These are phyloP conservation scores for Tenebrosternarchus preto DNA, from an alignment of 2,113 vertebrate species.

Conservation along the genomic window DNA sequence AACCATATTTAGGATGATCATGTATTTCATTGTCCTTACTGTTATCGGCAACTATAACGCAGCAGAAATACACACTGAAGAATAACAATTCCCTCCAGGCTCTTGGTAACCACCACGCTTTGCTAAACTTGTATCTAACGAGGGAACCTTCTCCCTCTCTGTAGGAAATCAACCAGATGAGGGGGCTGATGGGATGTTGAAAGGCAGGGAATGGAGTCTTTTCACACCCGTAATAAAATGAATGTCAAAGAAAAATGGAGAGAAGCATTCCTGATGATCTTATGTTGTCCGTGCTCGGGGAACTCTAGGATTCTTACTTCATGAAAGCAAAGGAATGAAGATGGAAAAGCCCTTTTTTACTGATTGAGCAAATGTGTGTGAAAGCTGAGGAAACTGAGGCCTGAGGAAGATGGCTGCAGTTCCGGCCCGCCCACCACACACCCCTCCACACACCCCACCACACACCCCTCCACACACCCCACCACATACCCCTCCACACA, in stretches of 20 bases:
- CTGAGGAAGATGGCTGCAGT: constrained; percentile 1
- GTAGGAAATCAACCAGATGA: neutral
- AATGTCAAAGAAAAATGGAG: neutral
- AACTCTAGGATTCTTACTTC: neutral
- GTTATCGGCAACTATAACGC: constrained; percentile 60
- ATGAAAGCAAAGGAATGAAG: neutral
- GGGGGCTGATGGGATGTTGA: neutral
- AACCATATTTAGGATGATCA: constrained; percentile 68
- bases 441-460: no score
- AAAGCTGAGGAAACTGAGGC: neutral
- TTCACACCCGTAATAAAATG: neutral
- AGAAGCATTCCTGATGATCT: neutral
- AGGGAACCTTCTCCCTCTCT: no score
- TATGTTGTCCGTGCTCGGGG: neutral
- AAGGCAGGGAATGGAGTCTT: neutral
- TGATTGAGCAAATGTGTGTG: constrained; percentile 44
- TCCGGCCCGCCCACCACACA: no score
- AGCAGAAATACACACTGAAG: neutral
- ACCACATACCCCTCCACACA: no score
- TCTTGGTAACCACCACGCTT: neutral
- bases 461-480: no score
- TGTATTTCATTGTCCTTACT: constrained; percentile 77
- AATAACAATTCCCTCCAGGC: neutral
- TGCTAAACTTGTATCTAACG: neutral
- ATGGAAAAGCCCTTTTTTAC: constrained; percentile 55